Conservation (phyloP, 2,113 vertebrate genomes). For the Macrotis lagotis region DNA sequence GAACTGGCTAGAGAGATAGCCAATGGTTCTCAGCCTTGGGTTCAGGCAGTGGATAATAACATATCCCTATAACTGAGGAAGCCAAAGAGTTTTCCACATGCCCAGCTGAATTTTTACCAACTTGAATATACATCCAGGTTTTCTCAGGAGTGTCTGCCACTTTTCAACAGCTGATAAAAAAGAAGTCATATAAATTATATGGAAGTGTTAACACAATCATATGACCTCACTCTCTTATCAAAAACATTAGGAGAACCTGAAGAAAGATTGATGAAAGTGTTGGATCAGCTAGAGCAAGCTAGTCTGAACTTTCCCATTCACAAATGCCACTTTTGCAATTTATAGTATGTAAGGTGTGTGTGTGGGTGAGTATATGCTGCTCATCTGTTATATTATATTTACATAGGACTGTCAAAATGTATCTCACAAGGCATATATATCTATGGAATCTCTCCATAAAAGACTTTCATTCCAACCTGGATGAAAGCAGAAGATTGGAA, state of each 20-base stretch:
- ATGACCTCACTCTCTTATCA: background rate
- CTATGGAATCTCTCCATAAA: background rate
- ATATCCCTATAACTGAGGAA: background rate
- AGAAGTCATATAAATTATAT: background rate
- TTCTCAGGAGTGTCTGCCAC: background rate
- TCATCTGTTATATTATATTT: background rate
- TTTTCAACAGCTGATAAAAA: background rate
- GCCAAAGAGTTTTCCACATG: background rate
- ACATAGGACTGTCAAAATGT: background rate
- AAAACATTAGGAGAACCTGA: background rate
- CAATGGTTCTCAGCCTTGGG: background rate
- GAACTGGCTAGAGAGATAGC: background rate
- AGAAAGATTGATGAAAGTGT: background rate
- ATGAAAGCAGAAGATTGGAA: background rate
- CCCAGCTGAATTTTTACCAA: background rate
- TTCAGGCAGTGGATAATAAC: background rate
- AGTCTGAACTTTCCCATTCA: background rate
- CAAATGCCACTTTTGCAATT: background rate
- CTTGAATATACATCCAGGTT: background rate
- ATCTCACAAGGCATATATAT: background rate
- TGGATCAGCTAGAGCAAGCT: background rate
- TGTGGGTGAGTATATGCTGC: background rate
- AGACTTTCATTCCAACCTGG: background rate
- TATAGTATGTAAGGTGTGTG: background rate
- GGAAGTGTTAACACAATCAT: background rate